phyloP scores from a whole-genome alignment of 2,888 invertebrate genomes.

The Baccha elongata region DNA sequence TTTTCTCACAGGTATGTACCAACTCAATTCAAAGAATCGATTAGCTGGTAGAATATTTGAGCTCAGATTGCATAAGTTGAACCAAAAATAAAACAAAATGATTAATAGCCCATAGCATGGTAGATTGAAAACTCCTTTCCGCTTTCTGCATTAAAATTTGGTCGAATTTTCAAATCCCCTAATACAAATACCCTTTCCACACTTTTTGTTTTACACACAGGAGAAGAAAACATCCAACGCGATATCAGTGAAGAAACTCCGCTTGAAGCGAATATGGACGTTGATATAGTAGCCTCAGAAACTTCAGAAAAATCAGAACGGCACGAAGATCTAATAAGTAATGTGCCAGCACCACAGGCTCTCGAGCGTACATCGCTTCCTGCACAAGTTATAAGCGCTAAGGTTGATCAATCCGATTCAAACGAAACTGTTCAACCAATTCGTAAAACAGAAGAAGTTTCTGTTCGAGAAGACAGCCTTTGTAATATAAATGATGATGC shows the following conservation, averaged over 20 bases:
- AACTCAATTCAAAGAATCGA: not conserved
- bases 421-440: not conserved
- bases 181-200: conserved; percentile 80
- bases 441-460: conserved; percentile 4
- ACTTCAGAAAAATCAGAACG: not conserved
- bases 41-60: conserved; percentile 76
- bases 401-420: not conserved
- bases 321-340: not conserved
- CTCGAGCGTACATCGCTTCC: not conserved
- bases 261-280: conserved; percentile 74
- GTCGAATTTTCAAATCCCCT: conserved; percentile 76
- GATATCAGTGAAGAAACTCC: conserved; percentile 32
- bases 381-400: not conserved
- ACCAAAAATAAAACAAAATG: conserved; percentile 6
- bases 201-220: conserved; percentile 82
- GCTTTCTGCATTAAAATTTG: conserved; percentile 33
- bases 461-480: not conserved
- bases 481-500: not conserved
- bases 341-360: not conserved
- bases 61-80: conserved; percentile 80
- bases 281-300: conserved; percentile 77
- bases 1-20: conserved; percentile 79
- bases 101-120: conserved; percentile 54
- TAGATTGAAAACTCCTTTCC: conserved; percentile 49
- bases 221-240: conserved; percentile 77